Base-by-base conservation (phyloP, 2,888 invertebrate species). In the Dryobota labecula region DNA sequence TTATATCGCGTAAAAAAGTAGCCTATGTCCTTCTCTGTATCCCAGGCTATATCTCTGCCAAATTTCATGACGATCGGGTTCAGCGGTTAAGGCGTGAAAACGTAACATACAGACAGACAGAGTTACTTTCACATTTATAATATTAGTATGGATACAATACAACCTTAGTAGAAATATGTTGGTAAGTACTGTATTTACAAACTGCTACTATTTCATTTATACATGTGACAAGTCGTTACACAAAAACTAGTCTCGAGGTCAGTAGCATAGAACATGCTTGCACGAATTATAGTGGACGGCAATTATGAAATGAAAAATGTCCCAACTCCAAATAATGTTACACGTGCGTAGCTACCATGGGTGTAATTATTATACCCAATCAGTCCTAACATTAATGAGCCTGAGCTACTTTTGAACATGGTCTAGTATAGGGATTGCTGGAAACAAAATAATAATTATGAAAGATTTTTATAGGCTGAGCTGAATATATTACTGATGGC, bases 231-330 rank as follows among this genome's bases (percentile, higher is more conserved):
- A 62, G 43, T 43, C 5, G 38, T 64, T 60, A 69, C 41, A 68
- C 15, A 43, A 49, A 83, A 78, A 75, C 63, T 57, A 68, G 76
- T 70, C 38, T 79, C 71, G 66, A 83, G 83, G 83, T 83, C 77
- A 85, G 64, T 69, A 69, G 68, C 72, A 57, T 70, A 58, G 64
- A 82, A 73, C 62, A 66, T 57, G 56, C 61, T 64, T 63, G 62
- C 65, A 66, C 66, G 49, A 67, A 43, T 57, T 62, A 45, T 24
- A 38, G 74, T 68, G 63, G 51, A 63, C 54, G 51, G 63, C 70
- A 77, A 83, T 83, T 85, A 79, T 57, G 62, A 72, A 76, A 72
- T 65, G 69, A 80, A 80, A 76, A 79, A 79, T 76, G 76, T 73
- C 43, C n/a, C n/a, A n/a, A n/a, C n/a, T n/a, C n/a, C 60, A 56